Conservation (phyloP, 37 sponge, comb jelly and placozoan genomes). For the Theonella swinhoei region DNA sequence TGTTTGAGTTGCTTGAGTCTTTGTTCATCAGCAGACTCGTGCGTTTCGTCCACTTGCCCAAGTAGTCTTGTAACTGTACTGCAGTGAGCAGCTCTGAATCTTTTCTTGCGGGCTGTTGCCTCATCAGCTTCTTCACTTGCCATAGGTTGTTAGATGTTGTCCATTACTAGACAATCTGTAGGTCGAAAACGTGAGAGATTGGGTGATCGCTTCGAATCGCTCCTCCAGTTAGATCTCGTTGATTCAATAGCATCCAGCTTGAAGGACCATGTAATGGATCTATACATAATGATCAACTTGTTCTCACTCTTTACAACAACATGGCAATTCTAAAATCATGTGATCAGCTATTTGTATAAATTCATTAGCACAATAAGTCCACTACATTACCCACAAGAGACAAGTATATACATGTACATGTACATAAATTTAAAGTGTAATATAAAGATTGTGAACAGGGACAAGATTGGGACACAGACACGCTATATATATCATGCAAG, state of each 20-base stretch:
- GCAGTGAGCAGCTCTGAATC: slow-evolving; percentile 23
- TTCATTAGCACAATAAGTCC: too few relatives aligned
- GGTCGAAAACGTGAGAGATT: not conserved
- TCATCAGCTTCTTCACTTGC: slow-evolving; percentile 4
- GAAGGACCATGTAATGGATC: not conserved
- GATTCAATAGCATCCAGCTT: not conserved
- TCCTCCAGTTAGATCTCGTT: not conserved
- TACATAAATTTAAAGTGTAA: too few relatives aligned
- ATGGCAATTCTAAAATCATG: too few relatives aligned
- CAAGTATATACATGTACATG: too few relatives aligned
- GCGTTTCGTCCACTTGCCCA: slow-evolving; percentile 1
- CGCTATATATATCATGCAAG: too few relatives aligned
- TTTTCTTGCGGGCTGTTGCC: not conserved
- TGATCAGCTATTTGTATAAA: too few relatives aligned
- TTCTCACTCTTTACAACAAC: too few relatives aligned
- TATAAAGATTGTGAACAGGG: too few relatives aligned
- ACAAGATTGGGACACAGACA: too few relatives aligned
- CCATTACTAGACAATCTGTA: slow-evolving; percentile 1
- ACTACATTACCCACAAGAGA: too few relatives aligned
- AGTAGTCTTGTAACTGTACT: slow-evolving; percentile 6
- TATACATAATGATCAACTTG: too few relatives aligned
- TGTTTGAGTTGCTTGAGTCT: not conserved
- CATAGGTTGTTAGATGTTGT: not conserved
- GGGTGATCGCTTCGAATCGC: not conserved
- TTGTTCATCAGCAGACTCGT: not conserved